These are phyloP conservation scores for Spheniscus mendiculus DNA, from an alignment of 2,113 vertebrate genomes.

Conservation along the genomic window DNA sequence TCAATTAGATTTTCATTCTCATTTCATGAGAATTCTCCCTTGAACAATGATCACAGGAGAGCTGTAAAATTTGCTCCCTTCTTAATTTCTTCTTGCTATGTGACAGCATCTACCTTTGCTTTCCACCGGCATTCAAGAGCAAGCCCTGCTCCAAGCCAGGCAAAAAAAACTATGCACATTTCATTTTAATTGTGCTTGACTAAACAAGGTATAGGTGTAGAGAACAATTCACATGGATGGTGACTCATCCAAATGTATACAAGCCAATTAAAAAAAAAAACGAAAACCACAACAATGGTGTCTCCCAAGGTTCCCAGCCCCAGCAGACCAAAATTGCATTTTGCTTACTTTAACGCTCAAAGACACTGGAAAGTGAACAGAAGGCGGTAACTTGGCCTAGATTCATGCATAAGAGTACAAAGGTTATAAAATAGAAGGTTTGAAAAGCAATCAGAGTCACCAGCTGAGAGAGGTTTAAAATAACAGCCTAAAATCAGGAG, in stretches of 20 bases:
- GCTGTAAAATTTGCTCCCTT: slow-evolving; percentile 30
- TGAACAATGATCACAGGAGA: slow-evolving; percentile 22
- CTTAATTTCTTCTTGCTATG: background rate
- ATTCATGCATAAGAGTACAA: slow-evolving; percentile 62
- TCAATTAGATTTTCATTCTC: slow-evolving; percentile 48
- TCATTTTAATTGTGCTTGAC: background rate
- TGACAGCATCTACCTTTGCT: background rate
- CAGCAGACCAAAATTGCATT: slow-evolving; percentile 25
- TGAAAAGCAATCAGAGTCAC: slow-evolving; percentile 72
- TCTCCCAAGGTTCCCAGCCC: background rate
- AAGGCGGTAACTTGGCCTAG: slow-evolving; percentile 37
- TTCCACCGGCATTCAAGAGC: background rate
- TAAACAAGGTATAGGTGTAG: background rate
- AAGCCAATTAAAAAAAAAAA: slow-evolving; percentile 21
- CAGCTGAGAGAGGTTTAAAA: slow-evolving; percentile 69
- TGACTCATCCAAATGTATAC: slow-evolving; percentile 11
- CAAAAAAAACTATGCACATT: background rate
- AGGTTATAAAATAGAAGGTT: slow-evolving; percentile 66
- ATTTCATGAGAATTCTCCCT: slow-evolving; percentile 31
- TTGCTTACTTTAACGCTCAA: slow-evolving; percentile 57
- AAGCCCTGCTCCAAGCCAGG: background rate
- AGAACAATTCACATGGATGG: background rate
- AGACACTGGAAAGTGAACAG: slow-evolving; percentile 38
- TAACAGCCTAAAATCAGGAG: slow-evolving; percentile 52
- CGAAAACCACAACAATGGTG: background rate